Evolutionary conservation across 2,113 vertebrate genomes (phyloP), one percentile per base, ranked within the genome.

Genomic region (Mesocricetus auratus): DNA sequence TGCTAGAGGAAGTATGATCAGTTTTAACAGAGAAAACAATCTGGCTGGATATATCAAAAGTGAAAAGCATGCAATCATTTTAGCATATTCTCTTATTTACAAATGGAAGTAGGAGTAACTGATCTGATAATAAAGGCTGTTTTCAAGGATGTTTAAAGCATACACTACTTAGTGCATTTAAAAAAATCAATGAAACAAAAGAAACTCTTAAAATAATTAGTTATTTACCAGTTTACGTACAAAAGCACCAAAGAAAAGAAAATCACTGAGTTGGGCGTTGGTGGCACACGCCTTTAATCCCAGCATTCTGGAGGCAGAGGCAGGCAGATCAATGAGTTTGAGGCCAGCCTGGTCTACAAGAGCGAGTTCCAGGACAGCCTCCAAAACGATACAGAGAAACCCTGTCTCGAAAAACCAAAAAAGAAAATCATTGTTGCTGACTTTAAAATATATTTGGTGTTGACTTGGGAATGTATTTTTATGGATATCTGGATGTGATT

Each of bases 131-230:
- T 31, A 81, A 79, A 85, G 5, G 5, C 45, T 86, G 16, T 15
- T 15, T 12, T 19, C 33, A 19, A 77, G 42, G 5, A 56, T 73
- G 7, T 22, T 93, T 69, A 93, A 45, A 69, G 31, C 29, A 69
- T 56, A 68, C 39, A 13, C 75, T 64, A 71, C 69, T 69, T 66
- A 58, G 69, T 69, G 19, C 36, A 22, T n/a, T n/a, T n/a, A n/a
- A n/a, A 96, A 94, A 74, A 92, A 66, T 94, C 36, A 91, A 83
- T 36, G 33, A 53, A 86, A 71, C 24, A 90, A 31, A 77, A 77
- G 81, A 19, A 58, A 56, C 29, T 7, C 2, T 81, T 8, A 21
- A 94, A 94, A 73, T 4, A 33, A 66, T 88, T 64, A 26, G 58
- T 89, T 66, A 39, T 89, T 86, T 39, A 83, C 73, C 50, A 68